Base-by-base conservation (phyloP, 2,888 invertebrate species). In the Ophion obscuratus region DNA sequence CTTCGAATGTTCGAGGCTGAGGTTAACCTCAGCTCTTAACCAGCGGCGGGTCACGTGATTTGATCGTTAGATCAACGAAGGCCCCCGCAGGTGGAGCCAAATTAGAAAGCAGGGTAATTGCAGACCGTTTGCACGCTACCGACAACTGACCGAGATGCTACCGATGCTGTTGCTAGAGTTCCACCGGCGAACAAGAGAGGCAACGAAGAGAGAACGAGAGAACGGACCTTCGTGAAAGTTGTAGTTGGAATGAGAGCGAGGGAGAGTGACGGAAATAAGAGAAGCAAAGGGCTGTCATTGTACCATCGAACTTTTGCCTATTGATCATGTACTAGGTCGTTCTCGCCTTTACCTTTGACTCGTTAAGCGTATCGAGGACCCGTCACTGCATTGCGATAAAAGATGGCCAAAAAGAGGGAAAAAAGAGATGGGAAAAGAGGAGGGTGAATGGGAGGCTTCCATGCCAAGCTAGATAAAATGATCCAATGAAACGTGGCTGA, bases 91-190 rank as follows among this genome's bases (percentile, higher is more conserved):
- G 89, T 89, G 89, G 90, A 90, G 90, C 90, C 89, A 91, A 92
- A 92, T 92, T 92, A 92, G 92, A 92, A 92, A 91, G 90, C 90
- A 85, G 88, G 89, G 89, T 92, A 92, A 92, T 92, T 92, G 92
- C 90, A 89, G 89, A 88, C 90, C 89, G 90, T 92, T 92, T 90
- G 92, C 92, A 92, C 92, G 92, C 92, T 87, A 92, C 88, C 89
- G 85, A 89, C 88, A 89, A 90, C 90, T 89, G 90, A 89, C 90
- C 90, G 90, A 92, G 90, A 92, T 90, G 88, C 87, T 89, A 88
- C 84, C 84, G 82, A 85, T 86, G 86, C 74, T 85, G 68, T 31
- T 40, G 64, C 62, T 75, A 10, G 70, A 61, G n/a, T 67, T 75
- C 44, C 76, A 40, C 78, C 27, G 31, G 70, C 57, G 57, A 7